Base-by-base conservation (phyloP, 1,140 invertebrate genomes). In the Ceratina australensis region DNA sequence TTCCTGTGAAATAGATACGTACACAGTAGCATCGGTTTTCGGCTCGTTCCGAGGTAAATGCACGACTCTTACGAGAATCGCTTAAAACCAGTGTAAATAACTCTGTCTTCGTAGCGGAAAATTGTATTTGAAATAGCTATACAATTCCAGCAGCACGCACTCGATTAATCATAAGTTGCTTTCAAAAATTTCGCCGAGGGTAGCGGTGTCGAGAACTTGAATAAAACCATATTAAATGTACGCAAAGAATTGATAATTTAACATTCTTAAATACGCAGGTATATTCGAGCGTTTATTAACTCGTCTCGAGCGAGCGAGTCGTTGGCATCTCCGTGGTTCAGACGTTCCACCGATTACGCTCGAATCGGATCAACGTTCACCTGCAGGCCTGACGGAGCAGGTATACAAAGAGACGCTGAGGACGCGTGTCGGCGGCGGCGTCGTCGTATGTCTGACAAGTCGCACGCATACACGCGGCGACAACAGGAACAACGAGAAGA, bases 391-490 rank as follows among this genome's bases (percentile, higher is more conserved):
- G 24, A 10, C 61, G 33, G 33, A 24, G 69, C 33, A 42, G 68
- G 24, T 33, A 60, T 15, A 57, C 22, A 15, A 16, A 60, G 22
- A 47, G 50, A 56, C 20, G 47, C 13, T 18, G 28, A 52, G 42
- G 42, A 78, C 61, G 72, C 60, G 50, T 54, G 49, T 47, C 47
- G 66, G 20, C 26, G 59, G 60, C 28, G 47, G 59, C 65, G 47
- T 24, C 47, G 20, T 76, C 57, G 57, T 71, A 20, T 20, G 57
- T 56, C 49, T 42, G 66, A 76, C 66, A 47, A 42, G 66, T 59
- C 64, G 65, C 54, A 49, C 67, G 61, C 66, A 72, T 71, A 61
- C 60, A 56, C 60, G 26, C 52, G 26, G 15, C 69, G 59, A 28
- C 61, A 33, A 68, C 28, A 71, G 28, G 66, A 42, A 33, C 16